Percentiles rank a stretch among this genome's conserved stretches.
These are phyloP conservation scores for Autographa gamma DNA, from an alignment of 2,888 invertebrate species.

Conservation along the genomic window DNA sequence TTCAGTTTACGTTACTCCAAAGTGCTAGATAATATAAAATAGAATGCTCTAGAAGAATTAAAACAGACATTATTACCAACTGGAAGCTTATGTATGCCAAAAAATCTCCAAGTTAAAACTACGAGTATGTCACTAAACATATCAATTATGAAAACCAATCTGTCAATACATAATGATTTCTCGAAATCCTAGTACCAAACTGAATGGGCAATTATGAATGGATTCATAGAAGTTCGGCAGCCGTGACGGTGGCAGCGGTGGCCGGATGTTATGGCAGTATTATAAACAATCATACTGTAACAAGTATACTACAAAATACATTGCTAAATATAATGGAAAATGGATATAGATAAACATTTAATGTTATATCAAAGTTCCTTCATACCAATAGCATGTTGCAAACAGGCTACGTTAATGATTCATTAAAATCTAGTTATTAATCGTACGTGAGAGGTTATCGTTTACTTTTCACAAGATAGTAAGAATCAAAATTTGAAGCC, in stretches of 20 bases:
- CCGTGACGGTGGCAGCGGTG: constrained; percentile 36
- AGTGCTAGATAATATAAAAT: too few species aligned
- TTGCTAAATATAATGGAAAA: constrained; percentile 42
- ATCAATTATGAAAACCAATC: not conserved
- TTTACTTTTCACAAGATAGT: too few species aligned
- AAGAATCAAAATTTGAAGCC: too few species aligned
- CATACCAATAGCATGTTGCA: constrained; percentile 18
- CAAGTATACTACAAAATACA: constrained; percentile 22
- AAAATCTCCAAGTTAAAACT: too few species aligned
- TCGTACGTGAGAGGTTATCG: too few species aligned
- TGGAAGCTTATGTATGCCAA: too few species aligned
- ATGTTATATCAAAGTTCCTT: constrained; percentile 21
- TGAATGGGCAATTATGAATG: constrained; percentile 50
- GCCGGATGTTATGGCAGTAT: constrained; percentile 38
- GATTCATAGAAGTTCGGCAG: constrained; percentile 36
- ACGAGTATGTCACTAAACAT: too few species aligned
- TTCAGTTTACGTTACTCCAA: too few species aligned
- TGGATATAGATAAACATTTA: constrained; percentile 17
- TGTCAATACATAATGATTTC: not conserved
- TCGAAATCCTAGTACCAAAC: constrained; percentile 5
- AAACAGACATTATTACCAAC: too few species aligned
- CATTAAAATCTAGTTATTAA: too few species aligned
- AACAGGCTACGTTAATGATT: too few species aligned
- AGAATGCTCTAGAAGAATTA: too few species aligned
- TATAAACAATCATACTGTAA: constrained; percentile 38